Evolutionary conservation across 2,113 vertebrate species (phyloP).

Genomic region (Colinus virginianus): DNA sequence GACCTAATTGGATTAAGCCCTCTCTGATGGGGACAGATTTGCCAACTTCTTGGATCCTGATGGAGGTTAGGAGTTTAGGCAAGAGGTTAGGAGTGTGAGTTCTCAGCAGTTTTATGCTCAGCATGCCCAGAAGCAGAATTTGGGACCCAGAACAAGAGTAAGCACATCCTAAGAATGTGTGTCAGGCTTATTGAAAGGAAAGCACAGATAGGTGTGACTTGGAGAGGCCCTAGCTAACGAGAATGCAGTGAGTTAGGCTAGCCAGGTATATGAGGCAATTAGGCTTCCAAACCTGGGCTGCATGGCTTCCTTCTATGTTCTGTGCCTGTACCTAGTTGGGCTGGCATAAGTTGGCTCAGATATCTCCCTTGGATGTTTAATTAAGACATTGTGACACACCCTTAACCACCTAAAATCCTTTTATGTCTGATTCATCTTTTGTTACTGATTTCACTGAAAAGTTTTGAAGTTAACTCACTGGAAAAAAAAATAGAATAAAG

Average conservation of each 20-base stretch:
- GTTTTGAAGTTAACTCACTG: constrained; percentile 41
- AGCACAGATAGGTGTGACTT: background rate
- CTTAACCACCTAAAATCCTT: constrained; percentile 67
- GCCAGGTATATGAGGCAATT: background rate
- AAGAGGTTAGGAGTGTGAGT: background rate
- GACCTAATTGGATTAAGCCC: background rate
- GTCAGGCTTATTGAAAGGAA: background rate
- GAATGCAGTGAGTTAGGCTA: fast-evolving
- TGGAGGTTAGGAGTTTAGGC: background rate
- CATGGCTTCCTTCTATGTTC: background rate
- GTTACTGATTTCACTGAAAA: constrained; percentile 71
- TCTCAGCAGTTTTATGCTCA: background rate
- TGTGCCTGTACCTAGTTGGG: background rate
- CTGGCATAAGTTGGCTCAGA: constrained; percentile 34
- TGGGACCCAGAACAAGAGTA: background rate
- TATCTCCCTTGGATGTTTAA: constrained; percentile 68
- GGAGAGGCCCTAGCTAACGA: background rate
- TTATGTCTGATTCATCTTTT: constrained; percentile 71
- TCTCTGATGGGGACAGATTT: background rate
- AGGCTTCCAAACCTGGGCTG: background rate
- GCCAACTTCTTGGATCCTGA: background rate
- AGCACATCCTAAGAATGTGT: background rate
- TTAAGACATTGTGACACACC: constrained; percentile 64
- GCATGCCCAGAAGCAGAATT: background rate
- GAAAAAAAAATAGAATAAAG: constrained; percentile 10